These are phyloP conservation scores for Canis aureus DNA, from an alignment of 2,113 vertebrate genomes.

Conservation along the genomic window DNA sequence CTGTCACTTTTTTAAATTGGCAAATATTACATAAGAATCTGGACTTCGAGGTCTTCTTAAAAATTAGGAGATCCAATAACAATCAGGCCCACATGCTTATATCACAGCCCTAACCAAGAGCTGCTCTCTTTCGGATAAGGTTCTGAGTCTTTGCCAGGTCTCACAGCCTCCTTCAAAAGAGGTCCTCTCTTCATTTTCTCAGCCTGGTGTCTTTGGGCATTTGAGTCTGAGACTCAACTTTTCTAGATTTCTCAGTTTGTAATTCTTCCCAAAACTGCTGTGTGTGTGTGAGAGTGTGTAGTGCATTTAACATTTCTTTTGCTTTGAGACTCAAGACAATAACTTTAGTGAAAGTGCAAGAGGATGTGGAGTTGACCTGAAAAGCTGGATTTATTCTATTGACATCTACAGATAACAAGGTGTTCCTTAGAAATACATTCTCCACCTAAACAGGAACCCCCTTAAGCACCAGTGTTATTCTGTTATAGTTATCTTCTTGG, in stretches of 20 bases:
- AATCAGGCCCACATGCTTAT: neutral
- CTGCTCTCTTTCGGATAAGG: neutral
- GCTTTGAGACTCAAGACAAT: neutral
- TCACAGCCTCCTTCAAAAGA: neutral
- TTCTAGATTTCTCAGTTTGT: neutral
- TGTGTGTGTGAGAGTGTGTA: neutral
- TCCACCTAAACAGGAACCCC: neutral
- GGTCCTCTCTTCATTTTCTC: neutral
- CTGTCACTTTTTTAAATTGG: neutral
- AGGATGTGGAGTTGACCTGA: neutral
- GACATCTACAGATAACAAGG: neutral
- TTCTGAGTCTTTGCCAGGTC: neutral
- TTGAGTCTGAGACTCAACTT: neutral
- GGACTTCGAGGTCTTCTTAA: neutral
- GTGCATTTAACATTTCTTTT: neutral
- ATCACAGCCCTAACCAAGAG: neutral
- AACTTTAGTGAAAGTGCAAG: neutral
- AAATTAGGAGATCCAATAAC: neutral
- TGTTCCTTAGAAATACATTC: neutral
- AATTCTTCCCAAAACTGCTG: neutral
- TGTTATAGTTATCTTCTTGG: neutral
- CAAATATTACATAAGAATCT: neutral
- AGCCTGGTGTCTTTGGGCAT: neutral
- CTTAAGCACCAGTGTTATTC: neutral
- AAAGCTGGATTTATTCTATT: neutral